These are phyloP conservation scores for Drosophila kohkoa DNA, from an alignment of 1,140 invertebrate species.

Conservation along the genomic window DNA sequence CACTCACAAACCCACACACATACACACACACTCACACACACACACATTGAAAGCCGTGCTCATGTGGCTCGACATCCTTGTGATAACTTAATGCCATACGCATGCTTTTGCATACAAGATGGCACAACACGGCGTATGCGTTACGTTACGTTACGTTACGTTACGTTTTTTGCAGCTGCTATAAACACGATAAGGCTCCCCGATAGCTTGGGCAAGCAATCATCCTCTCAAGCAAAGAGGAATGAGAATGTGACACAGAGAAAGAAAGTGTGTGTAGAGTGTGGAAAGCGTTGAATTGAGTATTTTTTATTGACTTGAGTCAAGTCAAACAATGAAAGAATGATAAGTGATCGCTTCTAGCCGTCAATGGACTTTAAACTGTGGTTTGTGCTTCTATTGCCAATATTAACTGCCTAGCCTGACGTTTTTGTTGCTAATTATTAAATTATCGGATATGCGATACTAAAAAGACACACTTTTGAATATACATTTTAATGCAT, in stretches of 20 bases:
- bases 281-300: too few species aligned
- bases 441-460: too few species aligned
- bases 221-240: not conserved
- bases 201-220: not conserved
- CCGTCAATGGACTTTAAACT: too few species aligned
- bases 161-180: constrained; percentile 15
- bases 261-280: not conserved
- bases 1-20: constrained; percentile 19
- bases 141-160: constrained; percentile 9
- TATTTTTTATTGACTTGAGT: too few species aligned
- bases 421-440: too few species aligned
- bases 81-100: constrained; percentile 77
- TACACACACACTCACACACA: not conserved
- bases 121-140: constrained; percentile 38
- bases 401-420: too few species aligned
- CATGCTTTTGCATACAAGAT: constrained; percentile 61
- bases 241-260: not conserved
- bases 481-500: too few species aligned
- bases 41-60: constrained; percentile 35
- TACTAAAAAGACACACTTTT: too few species aligned
- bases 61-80: constrained; percentile 53
- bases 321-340: too few species aligned
- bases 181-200: constrained; percentile 20
- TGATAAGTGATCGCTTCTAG: too few species aligned
- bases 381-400: too few species aligned